Evolutionary conservation across 2,888 invertebrate genomes (phyloP).

Genomic region (Epiblema foenella): DNA sequence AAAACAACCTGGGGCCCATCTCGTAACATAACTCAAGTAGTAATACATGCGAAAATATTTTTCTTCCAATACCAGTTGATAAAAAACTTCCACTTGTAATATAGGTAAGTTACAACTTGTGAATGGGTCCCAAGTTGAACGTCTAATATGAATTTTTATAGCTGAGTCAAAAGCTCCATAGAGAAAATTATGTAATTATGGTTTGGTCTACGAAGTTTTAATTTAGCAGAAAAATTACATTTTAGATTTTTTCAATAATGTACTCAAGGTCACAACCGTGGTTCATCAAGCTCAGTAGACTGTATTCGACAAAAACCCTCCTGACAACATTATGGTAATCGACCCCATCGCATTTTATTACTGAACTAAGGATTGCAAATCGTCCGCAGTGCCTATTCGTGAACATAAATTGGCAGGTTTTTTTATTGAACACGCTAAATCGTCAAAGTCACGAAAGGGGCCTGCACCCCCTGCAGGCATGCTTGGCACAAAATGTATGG

Average conservation of each 20-base stretch:
- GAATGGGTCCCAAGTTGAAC: no score
- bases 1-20: no score
- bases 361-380: conserved; percentile 43
- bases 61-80: no score
- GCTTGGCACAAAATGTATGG: conserved; percentile 27
- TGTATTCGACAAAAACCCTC: conserved; percentile 24
- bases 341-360: conserved; percentile 41
- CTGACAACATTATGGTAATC: conserved; percentile 43
- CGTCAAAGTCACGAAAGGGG: conserved; percentile 46
- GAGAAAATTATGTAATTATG: no score
- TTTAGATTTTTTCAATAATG: not conserved
- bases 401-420: conserved; percentile 47
- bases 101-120: no score
- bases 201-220: not conserved
- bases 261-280: conserved; percentile 9
- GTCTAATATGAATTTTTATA: no score
- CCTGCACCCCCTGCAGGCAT: conserved; percentile 39
- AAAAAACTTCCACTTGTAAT: no score
- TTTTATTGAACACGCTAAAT: conserved; percentile 48
- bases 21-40: no score
- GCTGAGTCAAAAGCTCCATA: no score
- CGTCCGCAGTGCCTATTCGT: conserved; percentile 47
- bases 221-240: not conserved
- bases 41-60: no score
- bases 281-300: conserved; percentile 19